Base-by-base conservation (phyloP, 2,888 invertebrate species). In the Erynnis tages region DNA sequence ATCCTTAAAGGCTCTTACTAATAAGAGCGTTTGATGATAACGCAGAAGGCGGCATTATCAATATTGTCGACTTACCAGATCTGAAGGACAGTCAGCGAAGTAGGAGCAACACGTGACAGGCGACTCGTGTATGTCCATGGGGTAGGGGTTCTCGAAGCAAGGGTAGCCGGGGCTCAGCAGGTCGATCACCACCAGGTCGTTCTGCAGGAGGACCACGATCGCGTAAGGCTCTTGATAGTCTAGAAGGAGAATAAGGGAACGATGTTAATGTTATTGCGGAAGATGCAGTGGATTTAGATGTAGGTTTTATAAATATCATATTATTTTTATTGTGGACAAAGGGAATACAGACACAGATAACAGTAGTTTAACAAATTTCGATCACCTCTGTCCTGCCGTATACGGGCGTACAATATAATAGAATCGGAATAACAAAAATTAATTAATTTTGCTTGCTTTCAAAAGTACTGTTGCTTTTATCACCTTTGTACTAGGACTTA, bases 51-150 rank as follows among this genome's bases (percentile, higher is more conserved):
- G n/a, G n/a, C n/a, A n/a, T n/a, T n/a, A n/a, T 8, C 8, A 6
- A 10, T 2, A 11, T 37, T 37, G 3, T 1, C 23, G n/a, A 25
- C 71, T 65, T 41, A 99, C 98, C 79, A 99, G 92, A 89, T 99
- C 99, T 56, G 96, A 96, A 35, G 99, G 98, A 84, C 98, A 99
- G 91, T 99, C 98, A 52, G 98, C 98, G 81, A 98, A 93, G 91
- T 99, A 99, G 55, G 95, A 94, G 85, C 98, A 97, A 89, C 96
- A 97, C 53, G 99, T 99, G 73, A 99, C 98, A 14, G 98, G 96
- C 46, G 98, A 98, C 90, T 99, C 99, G 91, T 99, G 99, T 66
- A 99, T 93, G 90, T 99, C 99, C 98, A 99, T 98, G 58, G 99
- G 97, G 91, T 99, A 99, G 35, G 99, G 99, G 91, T 98, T 98